Evolutionary conservation across 2,797 vertebrate genomes (phyloP), one percentile per base, ranked within the genome.

Genomic region (Buphagus erythrorhynchus): DNA sequence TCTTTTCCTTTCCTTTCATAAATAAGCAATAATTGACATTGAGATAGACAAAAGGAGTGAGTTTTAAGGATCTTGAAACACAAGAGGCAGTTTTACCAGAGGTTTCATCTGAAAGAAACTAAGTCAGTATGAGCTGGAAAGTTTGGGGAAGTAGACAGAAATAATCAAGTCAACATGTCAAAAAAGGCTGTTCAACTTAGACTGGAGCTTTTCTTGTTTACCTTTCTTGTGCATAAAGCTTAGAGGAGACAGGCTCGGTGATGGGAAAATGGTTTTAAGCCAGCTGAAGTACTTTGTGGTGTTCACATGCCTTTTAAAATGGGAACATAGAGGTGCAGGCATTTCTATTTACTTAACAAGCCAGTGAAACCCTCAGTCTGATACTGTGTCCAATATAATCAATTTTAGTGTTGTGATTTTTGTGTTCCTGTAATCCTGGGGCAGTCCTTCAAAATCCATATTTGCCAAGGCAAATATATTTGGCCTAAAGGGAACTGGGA

Each of bases 21-120:
- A 67, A 68, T 90, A 94, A 95, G 63, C 68, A 72, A n/a, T 75
- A 93, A 85, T 74, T 96, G 90, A 93, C 95, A 96, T 16, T 86
- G 87, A 91, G 63, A 57, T 46, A 58, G 84, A 75, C 68, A 92
- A 92, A 77, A 84, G 35, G 54, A 95, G 72, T 86, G 76, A 96
- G 78, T 91, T 95, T 94, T 90, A 95, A 94, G 93, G 85, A 82
- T 63, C 66, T 65, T 33, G 61, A 93, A 87, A 86, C 35, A 43
- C 22, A 77, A 85, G 25, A 51, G 12, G 71, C 76, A 77, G 55
- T 33, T 90, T 91, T 87, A 33, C 91, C 10, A 13, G 45, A 59
- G 63, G 40, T 93, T 94, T 93, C 61, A 51, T 73, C 81, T 63
- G 54, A 69, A 66, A 66, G 72, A 77, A 93, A 48, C 52, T 59